Evolutionary conservation across 2,888 invertebrate species (phyloP), one percentile per base, ranked within the genome.

Genomic region (Maniola hyperantus): DNA sequence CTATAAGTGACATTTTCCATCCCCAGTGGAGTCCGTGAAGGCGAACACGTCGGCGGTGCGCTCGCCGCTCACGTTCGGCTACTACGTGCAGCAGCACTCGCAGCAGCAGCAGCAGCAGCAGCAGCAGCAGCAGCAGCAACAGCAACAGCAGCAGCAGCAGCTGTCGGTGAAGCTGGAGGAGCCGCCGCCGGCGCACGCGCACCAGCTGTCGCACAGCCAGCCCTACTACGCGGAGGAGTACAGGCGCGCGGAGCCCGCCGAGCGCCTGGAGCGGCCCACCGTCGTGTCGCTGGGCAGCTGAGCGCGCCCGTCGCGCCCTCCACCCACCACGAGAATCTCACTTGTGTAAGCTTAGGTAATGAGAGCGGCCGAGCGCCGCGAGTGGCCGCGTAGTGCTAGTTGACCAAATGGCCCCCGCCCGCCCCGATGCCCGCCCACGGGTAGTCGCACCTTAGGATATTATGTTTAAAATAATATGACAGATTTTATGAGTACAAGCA

Each of bases 261-360:
- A 84, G 63, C 91, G 91, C 44, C 79, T 87, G 64, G 93, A 93
- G 34, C 89, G 93, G 67, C 89, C 93, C 71, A 91, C 93, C 66
- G 93, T 93, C 67, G 93, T 93, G 39, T 93, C 93, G 69, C 81
- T 93, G 79, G 89, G 87, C 80, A 89, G 90, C 84, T 90, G 87
- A 89, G 81, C 88, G 68, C 60, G 65, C 13, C 13, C 61, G 57
- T 46, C 66, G 33, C 60, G 36, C 50, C 36, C 53, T 42, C 34
- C 44, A 39, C 53, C n/a, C 46, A 6, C 46, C 58, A 57, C 54
- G 57, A 82, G 87, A 88, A 88, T 88, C 88, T 88, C 88, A 88
- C 74, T 88, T 81, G 81, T 76, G 48, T 64, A 67, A 67, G 69
- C 60, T 73, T 67, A 66, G 67, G 66, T 66, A 70, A 59, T 63